Base-by-base conservation (phyloP, 92 coral and sea anemone species). In the Porites rus region DNA sequence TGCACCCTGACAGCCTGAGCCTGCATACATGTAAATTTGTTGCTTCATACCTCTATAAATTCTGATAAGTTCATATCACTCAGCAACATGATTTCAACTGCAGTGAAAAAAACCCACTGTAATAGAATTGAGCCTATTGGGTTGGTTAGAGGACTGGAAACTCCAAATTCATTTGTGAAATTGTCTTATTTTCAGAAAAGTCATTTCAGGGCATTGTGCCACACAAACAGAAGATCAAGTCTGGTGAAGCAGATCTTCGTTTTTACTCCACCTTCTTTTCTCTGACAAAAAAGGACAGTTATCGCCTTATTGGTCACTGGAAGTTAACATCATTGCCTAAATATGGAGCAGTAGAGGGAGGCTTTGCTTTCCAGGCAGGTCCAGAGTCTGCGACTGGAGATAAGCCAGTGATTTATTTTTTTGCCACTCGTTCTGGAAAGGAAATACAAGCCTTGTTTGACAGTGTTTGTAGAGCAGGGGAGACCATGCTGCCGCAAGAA, bases 211-310 rank as follows among this genome's bases (percentile, higher is more conserved):
- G 99, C 10, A 90, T 95, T 72, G 95, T 97, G 80, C 99, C 98
- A n/a, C 94, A 93, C 89, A 97, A 92, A 77, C 98, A 97, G 77
- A 92, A 96, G 61, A 75, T 97, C 77, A 97, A 93, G 73, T 86
- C 99, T 19, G 99, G 99, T 12, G 99, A 97, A 81, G 99, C 98
- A 8, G 91, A 85, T 1, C 93, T 97, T 24, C 99, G 98, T 56
- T 95, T 97, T 80, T 97, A 96, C 73, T 77, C 75, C 46, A 83
- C 89, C 0, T 96, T 96, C 75, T 95, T 96, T 80, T 89, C 95
- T 6, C 79, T 96, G 75, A 93, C 96, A 12, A 94, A 98, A 18
- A 96, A 96, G 69, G 98, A 96, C 92, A 96, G 85, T 85, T 94
- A 76, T 70, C 95, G 93, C 43, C 84, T 92, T 21, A 85, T 95